These are phyloP conservation scores for Nicator chloris DNA, from an alignment of 2,113 vertebrate species.

Conservation along the genomic window DNA sequence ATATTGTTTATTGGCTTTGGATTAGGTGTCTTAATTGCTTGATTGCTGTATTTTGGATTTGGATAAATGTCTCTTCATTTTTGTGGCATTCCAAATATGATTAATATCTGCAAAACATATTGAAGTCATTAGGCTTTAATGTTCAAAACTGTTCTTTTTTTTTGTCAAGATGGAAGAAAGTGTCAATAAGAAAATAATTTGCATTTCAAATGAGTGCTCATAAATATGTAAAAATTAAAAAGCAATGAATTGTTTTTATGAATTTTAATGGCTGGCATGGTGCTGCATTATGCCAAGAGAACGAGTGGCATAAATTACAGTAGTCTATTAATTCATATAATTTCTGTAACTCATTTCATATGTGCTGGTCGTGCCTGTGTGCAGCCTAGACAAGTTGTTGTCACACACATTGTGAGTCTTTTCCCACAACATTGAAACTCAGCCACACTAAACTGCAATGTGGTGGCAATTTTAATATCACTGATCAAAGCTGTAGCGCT, in stretches of 20 bases:
- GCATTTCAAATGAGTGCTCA: constrained; percentile 36
- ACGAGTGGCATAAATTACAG: constrained; percentile 23
- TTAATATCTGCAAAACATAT: neutral
- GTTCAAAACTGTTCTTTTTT: neutral
- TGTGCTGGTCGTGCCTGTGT: neutral
- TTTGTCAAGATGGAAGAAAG: constrained; percentile 10
- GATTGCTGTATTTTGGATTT: neutral
- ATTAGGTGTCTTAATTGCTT: constrained; percentile 52
- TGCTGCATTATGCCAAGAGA: neutral
- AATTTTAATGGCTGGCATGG: constrained; percentile 8
- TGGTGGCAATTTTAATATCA: neutral
- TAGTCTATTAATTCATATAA: neutral
- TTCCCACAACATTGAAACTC: neutral
- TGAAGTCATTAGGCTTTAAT: constrained; percentile 16
- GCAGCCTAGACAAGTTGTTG: neutral
- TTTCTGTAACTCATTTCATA: neutral
- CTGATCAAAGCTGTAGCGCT: neutral
- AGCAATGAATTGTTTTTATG: constrained; percentile 24
- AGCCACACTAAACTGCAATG: neutral
- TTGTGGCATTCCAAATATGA: neutral
- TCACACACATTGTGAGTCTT: neutral
- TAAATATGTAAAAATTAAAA: constrained; percentile 53
- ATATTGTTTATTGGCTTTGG: constrained; percentile 13
- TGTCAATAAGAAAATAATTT: constrained; percentile 46
- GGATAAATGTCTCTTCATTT: neutral